Base-by-base conservation (phyloP, 1,140 invertebrate species). In the Ips typographus region DNA sequence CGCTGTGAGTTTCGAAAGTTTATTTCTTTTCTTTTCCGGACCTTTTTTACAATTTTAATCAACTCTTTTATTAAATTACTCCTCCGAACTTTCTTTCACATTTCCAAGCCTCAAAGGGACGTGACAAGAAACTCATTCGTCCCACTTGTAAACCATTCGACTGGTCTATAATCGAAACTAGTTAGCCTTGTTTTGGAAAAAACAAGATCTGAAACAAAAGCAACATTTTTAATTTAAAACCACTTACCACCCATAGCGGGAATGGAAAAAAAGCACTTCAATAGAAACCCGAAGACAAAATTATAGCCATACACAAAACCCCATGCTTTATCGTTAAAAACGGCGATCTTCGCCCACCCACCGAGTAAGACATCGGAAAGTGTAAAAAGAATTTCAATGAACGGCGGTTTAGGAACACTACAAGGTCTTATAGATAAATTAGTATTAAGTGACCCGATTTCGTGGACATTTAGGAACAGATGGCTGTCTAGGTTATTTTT, bases 1-100 rank as follows among this genome's bases (percentile, higher is more conserved):
- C 41, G 55, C 59, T 42, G 43, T 67, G 59, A 49, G 64, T 66
- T 66, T 43, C n/a, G 44, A n/a, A 47, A 47, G 4, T 47, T n/a
- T 47, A 4, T 47, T 4, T 47, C 8, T 57, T 40, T 22, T 22
- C 22, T 22, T 22, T 22, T 22, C 22, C 22, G 22, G 22, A 22
- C 22, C 22, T 22, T 22, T 22, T 22, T 22, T 22, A 22, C 22
- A 22, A 22, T 22, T 22, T 22, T 22, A 22, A 22, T 53, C 39
- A 53, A 53, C 22, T 22, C 22, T 22, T 22, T 22, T 22, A 22
- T 22, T 22, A 22, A 22, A 22, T 22, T 22, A 22, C 22, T 22
- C 22, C 22, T 22, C 22, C 22, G 0, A 22, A 22, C 22, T 22
- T 22, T 22, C 22, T 22, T 22, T 22, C 22, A 22, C 22, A 22